phyloP scores from a whole-genome alignment of 2,888 invertebrate genomes.

The Orthosia cruda region DNA sequence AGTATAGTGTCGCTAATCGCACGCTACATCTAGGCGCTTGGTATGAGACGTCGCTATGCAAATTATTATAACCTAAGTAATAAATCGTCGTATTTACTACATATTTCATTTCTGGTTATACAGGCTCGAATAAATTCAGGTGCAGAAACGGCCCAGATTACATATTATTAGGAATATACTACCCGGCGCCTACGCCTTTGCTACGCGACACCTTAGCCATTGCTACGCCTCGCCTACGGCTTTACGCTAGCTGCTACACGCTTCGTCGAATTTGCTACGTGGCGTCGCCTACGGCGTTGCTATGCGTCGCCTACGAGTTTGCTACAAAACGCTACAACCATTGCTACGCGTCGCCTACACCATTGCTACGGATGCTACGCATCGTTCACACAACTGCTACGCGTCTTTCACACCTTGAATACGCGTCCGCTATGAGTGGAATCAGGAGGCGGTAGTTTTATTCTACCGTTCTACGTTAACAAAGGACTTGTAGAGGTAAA shows the following conservation, averaged over 20 bases:
- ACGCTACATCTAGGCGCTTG: background rate
- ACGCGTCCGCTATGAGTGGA: background rate
- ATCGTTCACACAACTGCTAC: background rate
- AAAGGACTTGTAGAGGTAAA: background rate
- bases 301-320: background rate
- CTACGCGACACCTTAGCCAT: background rate
- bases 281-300: background rate
- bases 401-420: background rate
- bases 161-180: background rate
- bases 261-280: background rate
- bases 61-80: too few relatives aligned
- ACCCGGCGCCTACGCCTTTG: background rate
- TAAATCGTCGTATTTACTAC: background rate
- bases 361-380: conserved; percentile 16
- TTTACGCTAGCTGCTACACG: background rate
- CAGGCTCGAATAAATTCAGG: too few relatives aligned
- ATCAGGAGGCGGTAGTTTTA: background rate
- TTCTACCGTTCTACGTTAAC: background rate
- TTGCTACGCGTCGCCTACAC: background rate
- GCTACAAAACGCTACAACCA: background rate
- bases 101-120: too few relatives aligned
- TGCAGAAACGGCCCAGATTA: background rate
- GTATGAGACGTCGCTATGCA: background rate
- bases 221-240: background rate
- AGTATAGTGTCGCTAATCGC: conserved; percentile 7